Base-by-base conservation (phyloP, 1,140 invertebrate species). In the Pseudomyrmex pallidus region DNA sequence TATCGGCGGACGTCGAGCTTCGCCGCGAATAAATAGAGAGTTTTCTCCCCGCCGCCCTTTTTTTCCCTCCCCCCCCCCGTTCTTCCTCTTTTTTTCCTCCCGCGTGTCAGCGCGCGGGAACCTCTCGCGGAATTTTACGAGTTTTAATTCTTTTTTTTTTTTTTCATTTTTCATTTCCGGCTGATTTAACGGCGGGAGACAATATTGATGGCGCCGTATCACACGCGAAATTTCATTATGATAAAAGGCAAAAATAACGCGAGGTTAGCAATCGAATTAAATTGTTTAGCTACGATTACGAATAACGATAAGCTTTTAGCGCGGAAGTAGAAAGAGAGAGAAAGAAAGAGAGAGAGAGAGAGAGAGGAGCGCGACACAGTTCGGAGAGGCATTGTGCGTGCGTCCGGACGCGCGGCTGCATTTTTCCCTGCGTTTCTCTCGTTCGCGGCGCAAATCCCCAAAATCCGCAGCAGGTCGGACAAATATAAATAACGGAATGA, bases 401-500 rank as follows among this genome's bases (percentile, higher is more conserved):
- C 70, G 56, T 35, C 35, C 35, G 44, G 54, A 44, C 68, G 68
- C 68, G 68, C 35, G 86, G 76, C 64, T 73, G 74, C 82, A 76
- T 82, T 83, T 87, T 85, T 63, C n/a, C 48, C 50, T 44, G 64
- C 64, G 35, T 70, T 78, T 70, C 70, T 66, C 50, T 46, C 67
- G 50, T 56, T 57, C 68, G 57, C 67, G 44, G 54, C 76, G 44
- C 70, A 87, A 88, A 88, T 88, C 74, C 87, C 54, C 80, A 72
- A 89, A 89, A 89, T 89, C 80, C 87, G 87, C 84, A 74, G 68
- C 87, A 74, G 89, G 90, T 88, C 89, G 90, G 87, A 87, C 90
- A 92, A 92, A 93, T 93, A 93, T 93, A 93, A 93, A 93, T 92
- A 93, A 93, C 92, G 87, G 92, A 93, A 93, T 93, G 91, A 93